Base-by-base conservation (phyloP, 2,113 vertebrate species). In the Zosterops borbonicus region DNA sequence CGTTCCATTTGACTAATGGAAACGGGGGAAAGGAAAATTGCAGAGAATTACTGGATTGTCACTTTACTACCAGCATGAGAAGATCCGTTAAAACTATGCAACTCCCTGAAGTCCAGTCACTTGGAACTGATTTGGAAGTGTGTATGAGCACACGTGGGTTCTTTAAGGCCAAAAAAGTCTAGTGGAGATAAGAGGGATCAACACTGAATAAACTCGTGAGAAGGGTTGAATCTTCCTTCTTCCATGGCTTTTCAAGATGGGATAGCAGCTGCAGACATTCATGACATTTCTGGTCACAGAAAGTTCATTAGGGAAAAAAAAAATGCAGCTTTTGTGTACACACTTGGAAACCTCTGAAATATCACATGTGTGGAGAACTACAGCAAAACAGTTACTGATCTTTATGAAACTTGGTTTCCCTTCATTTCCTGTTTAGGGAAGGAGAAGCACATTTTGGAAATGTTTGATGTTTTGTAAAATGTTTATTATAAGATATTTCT, bases 71-170 rank as follows among this genome's bases (percentile, higher is more conserved):
- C 28, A 65, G 25, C 21, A 18, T 59, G 62, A 41, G 33, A 44
- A 85, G 29, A 52, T 77, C 29, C 19, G 10, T 42, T 52, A 58
- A 68, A 84, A 50, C 47, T 44, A 2, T 39, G 29, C 24, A 74
- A 14, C 31, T 92, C 29, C 55, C 42, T 50, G 5, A 63, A 78
- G 21, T 67, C 68, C 35, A 53, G 0, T 24, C 12, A 14, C 53
- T 94, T 62, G 29, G 65, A 87, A 81, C 13, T 42, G 42, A 35
- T 49, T 44, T 39, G 59, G 44, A 87, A 81, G 24, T 19, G 39
- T 3, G 3, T 14, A 17, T 46, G 31, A 89, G 37, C n/a, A 21
- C 9, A n/a, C 1, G 1, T 67, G 56, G 5, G 0, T 11, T 47
- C 65, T 77, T 52, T 42, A 55, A 63, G 12, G 8, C 9, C 35